Evolutionary conservation across 2,888 invertebrate species (phyloP).

Genomic region (Pachydiplax longipennis): DNA sequence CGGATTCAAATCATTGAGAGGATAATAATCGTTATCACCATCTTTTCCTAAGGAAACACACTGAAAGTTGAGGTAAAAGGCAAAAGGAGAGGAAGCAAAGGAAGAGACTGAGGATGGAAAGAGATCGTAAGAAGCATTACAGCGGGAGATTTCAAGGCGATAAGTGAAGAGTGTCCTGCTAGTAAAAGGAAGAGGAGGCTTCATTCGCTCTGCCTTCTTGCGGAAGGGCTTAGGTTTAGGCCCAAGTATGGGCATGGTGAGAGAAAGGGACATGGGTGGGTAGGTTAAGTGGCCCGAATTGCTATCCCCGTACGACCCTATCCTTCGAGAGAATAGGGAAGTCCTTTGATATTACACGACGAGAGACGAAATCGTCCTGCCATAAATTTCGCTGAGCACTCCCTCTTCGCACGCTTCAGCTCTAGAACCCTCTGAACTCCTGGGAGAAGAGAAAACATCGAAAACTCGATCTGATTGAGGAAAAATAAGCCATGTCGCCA

Average conservation of each 20-base stretch:
- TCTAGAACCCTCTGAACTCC: not conserved
- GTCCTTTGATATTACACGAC: not conserved
- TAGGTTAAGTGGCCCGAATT: not conserved
- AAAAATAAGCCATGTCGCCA: not conserved
- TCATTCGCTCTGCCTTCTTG: not conserved
- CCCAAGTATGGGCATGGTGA: too few relatives aligned
- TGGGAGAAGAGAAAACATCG: not conserved
- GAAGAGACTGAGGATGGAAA: not conserved
- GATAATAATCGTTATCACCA: too few relatives aligned
- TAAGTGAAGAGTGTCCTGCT: not conserved
- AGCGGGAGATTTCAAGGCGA: not conserved
- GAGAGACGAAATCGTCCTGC: not conserved
- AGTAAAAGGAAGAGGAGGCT: not conserved
- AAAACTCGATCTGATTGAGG: not conserved
- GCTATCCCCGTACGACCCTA: not conserved
- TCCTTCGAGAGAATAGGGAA: not conserved
- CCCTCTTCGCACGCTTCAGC: not conserved
- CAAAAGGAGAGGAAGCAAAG: not conserved
- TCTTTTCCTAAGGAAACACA: too few relatives aligned
- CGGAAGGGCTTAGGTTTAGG: not conserved
- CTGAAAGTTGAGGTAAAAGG: too few relatives aligned
- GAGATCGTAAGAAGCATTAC: not conserved
- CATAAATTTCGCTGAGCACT: not conserved
- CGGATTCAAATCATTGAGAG: too few relatives aligned
- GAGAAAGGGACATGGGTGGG: not conserved